phyloP scores from a whole-genome alignment of 2,888 invertebrate genomes.

The Scotopteryx bipunctaria region DNA sequence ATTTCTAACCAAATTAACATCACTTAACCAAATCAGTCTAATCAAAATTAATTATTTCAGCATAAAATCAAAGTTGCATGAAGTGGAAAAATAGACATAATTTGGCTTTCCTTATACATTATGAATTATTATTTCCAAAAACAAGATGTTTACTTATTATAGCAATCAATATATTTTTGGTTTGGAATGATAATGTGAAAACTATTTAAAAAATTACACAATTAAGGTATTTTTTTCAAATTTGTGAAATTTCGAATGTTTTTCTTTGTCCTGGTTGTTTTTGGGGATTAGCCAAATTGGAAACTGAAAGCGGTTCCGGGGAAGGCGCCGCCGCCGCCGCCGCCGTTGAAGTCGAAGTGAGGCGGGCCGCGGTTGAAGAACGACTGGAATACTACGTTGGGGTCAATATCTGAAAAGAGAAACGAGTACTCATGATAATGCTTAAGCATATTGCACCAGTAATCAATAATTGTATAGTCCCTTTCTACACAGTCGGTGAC shows the following conservation, averaged over 20 bases:
- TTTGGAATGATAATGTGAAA: conserved; percentile 35
- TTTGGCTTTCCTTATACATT: conserved; percentile 7
- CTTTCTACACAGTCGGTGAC: no score
- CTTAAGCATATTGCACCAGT: no score
- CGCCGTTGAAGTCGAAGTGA: conserved; percentile 78
- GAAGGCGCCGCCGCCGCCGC: conserved; percentile 75
- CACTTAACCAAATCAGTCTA: conserved; percentile 74
- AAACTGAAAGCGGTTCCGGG: conserved; percentile 86
- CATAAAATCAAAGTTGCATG: neutral
- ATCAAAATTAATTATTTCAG: conserved; percentile 43
- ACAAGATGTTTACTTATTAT: conserved; percentile 20
- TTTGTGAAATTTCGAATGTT: conserved; percentile 16
- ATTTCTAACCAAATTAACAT: conserved; percentile 28
- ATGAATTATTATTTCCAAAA: conserved; percentile 13
- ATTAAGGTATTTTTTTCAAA: conserved; percentile 8
- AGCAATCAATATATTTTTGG: conserved; percentile 16
- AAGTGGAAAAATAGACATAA: neutral
- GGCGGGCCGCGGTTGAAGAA: conserved; percentile 87
- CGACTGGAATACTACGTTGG: conserved; percentile 92
- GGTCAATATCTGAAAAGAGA: conserved; percentile 88
- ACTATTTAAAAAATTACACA: conserved; percentile 18
- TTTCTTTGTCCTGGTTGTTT: conserved; percentile 20
- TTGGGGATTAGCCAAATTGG: conserved; percentile 85
- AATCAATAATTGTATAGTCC: no score
- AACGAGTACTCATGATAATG: neutral